These are phyloP conservation scores for Rhincodon typus DNA, from an alignment of 2,797 vertebrate species.

Conservation along the genomic window DNA sequence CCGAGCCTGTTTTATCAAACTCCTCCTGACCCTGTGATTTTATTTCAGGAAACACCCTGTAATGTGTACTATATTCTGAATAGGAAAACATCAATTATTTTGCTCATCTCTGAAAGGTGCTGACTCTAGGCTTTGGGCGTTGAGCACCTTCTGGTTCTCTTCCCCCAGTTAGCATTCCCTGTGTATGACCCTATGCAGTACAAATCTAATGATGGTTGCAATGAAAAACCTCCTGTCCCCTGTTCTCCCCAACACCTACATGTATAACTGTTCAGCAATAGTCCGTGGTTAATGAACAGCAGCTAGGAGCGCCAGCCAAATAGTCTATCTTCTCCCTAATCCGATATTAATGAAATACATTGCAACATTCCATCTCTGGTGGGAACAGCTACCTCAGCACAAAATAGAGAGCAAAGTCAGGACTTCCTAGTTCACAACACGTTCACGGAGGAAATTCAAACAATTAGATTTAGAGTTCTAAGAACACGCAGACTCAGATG, in stretches of 20 bases:
- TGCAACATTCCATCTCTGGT: background rate
- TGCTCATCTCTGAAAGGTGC: background rate
- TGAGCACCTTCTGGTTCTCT: background rate
- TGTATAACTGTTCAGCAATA: background rate
- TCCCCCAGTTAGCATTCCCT: background rate
- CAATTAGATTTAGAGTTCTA: too few relatives aligned
- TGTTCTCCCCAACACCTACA: background rate
- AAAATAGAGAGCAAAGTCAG: too few relatives aligned
- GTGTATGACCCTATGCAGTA: background rate
- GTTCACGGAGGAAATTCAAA: too few relatives aligned
- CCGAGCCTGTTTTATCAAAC: background rate
- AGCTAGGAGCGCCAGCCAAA: too few relatives aligned
- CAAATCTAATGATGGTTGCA: background rate
- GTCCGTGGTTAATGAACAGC: background rate
- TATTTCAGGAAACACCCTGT: background rate
- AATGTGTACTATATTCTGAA: background rate
- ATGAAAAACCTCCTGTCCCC: too few relatives aligned
- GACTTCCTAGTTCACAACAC: too few relatives aligned
- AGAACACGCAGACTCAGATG: too few relatives aligned
- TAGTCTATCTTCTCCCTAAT: background rate
- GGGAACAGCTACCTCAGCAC: too few relatives aligned
- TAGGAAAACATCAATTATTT: background rate
- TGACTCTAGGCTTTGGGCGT: background rate
- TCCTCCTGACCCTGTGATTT: background rate
- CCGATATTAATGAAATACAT: background rate